Conservation (phyloP, 1,140 invertebrate species). For the Drosophila malerkotliana region DNA sequence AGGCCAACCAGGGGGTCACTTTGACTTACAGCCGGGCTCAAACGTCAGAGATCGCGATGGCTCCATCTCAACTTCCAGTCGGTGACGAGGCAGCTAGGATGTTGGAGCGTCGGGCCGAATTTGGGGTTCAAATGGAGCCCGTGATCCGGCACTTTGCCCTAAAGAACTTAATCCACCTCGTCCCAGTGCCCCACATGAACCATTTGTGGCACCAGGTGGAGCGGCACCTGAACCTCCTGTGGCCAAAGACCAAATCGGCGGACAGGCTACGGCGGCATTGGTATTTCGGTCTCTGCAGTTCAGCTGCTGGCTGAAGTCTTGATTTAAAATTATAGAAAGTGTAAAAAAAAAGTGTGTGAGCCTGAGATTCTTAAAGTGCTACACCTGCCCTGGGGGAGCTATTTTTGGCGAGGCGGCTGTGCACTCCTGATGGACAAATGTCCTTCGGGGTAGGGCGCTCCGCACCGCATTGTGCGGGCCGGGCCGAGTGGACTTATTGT, state of each 20-base stretch:
- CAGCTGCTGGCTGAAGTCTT: background rate
- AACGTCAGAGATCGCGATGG: background rate
- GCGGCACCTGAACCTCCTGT: constrained; percentile 12
- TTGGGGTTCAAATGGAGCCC: constrained; percentile 1
- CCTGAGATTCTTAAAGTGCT: background rate
- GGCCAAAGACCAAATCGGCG: background rate
- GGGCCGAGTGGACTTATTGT: constrained; percentile 38
- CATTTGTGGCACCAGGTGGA: constrained; percentile 34
- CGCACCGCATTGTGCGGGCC: constrained; percentile 2
- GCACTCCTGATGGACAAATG: constrained; percentile 34
- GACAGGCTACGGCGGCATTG: background rate
- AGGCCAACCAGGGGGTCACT: constrained; percentile 19
- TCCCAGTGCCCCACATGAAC: constrained; percentile 11
- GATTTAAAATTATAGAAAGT: background rate
- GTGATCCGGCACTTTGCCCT: constrained; percentile 23
- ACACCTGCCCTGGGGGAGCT: constrained; percentile 24
- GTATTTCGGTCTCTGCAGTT: background rate
- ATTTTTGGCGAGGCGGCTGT: constrained; percentile 4
- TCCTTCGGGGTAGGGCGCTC: constrained; percentile 13
- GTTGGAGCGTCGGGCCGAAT: constrained; percentile 7
- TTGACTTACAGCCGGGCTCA: constrained; percentile 33
- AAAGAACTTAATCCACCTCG: constrained; percentile 5
- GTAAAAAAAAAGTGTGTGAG: background rate
- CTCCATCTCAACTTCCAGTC: background rate
- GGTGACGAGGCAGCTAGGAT: background rate